Conservation (phyloP, 1,140 invertebrate species). For the Pogonomyrmex californicus region DNA sequence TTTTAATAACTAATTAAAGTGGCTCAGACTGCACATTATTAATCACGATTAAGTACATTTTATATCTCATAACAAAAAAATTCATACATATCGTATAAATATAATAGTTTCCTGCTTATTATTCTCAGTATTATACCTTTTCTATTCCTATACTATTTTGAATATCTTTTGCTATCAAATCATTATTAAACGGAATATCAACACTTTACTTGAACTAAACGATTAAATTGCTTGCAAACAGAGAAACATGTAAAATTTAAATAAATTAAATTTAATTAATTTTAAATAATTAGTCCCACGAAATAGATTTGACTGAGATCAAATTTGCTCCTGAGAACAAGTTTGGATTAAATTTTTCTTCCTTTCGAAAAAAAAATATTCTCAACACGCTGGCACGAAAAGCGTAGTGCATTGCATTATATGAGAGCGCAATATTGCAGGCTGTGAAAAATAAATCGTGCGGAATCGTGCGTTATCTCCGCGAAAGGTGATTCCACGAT, state of each 20-base stretch:
- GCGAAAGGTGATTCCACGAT: conserved; percentile 3
- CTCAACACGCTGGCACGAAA: not conserved
- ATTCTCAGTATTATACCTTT: not conserved
- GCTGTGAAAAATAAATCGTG: conserved; percentile 59
- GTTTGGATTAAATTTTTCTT: not conserved
- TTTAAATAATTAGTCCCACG: too few species aligned
- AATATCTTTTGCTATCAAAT: not conserved
- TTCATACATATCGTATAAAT: not conserved
- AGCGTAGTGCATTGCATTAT: conserved; percentile 1
- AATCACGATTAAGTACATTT: not conserved
- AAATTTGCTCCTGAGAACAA: not conserved
- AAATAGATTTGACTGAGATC: not conserved
- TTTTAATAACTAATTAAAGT: not conserved
- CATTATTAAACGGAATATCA: not conserved
- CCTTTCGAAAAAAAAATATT: not conserved
- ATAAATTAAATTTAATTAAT: too few species aligned
- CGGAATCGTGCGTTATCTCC: conserved; percentile 4
- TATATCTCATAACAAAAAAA: not conserved
- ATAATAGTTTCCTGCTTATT: not conserved
- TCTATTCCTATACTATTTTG: not conserved
- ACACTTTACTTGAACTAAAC: not conserved
- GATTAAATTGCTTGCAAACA: too few species aligned
- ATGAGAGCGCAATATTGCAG: conserved; percentile 63
- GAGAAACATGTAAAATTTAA: too few species aligned
- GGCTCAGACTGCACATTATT: not conserved